Evolutionary conservation across 2,888 invertebrate genomes (phyloP).

Genomic region (Chrysolina oricalcia): DNA sequence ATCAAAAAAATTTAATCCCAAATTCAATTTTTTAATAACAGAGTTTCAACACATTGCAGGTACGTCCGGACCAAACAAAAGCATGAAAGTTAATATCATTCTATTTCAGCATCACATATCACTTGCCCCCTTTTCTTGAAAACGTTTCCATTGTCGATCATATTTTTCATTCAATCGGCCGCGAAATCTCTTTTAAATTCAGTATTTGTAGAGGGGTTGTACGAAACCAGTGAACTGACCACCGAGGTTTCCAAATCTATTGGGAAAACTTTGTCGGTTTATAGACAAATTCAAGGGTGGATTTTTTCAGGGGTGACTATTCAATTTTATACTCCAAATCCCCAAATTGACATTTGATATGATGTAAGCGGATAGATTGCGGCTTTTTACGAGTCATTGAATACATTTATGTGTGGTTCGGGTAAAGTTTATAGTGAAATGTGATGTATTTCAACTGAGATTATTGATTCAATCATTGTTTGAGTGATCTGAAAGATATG

Average conservation of each 20-base stretch:
- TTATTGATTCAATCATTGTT: no score
- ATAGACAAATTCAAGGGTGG: conserved; percentile 55
- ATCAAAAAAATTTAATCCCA: no score
- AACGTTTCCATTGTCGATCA: conserved; percentile 19
- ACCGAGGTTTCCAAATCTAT: conserved; percentile 52
- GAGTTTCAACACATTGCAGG: no score
- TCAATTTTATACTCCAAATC: conserved; percentile 49
- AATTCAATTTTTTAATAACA: no score
- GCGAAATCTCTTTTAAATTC: conserved; percentile 57
- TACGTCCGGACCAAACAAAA: no score
- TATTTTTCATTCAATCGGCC: conserved; percentile 54
- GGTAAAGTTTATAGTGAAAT: not conserved
- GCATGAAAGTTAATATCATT: not conserved
- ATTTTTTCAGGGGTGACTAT: conserved; percentile 53
- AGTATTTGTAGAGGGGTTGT: conserved; percentile 54
- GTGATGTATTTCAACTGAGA: not conserved
- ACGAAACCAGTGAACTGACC: conserved; percentile 52
- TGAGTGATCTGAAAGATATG: no score
- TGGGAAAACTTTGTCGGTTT: conserved; percentile 54
- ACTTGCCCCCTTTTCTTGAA: not conserved
- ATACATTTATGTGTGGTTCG: conserved; percentile 27
- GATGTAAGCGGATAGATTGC: conserved; percentile 46
- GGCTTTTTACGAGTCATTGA: conserved; percentile 50
- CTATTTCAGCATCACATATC: not conserved
- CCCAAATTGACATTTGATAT: conserved; percentile 50